Base-by-base conservation (phyloP, 2,888 invertebrate genomes). In the Thereva unica region DNA sequence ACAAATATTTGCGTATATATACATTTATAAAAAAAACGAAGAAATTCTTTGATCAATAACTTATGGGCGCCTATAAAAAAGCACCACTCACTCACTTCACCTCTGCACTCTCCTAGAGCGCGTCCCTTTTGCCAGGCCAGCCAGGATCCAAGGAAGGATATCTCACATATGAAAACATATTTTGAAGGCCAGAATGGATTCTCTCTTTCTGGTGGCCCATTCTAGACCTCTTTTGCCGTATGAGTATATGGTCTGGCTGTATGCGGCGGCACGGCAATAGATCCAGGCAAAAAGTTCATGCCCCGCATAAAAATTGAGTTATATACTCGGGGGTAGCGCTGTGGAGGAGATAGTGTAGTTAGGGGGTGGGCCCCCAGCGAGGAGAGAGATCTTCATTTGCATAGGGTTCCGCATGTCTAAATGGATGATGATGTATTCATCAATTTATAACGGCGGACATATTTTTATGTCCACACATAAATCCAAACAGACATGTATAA, bases 351-450 rank as follows among this genome's bases (percentile, higher is more conserved):
- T 23, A 23, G 23, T 23, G 49, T 59, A 47, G 59, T 59, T 59
- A 49, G 37, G 59, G 59, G 59, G 47, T n/a, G 47, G 49, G 59
- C 1, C 1, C 1, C 23, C 2, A 23, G 23, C 23, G 23, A 23
- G 23, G 23, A 1, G 23, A 1, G 23, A 23, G 47, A 59, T 59
- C 59, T 59, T 59, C 59, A 59, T 59, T 59, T 59, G 12, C 47
- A 59, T 59, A 49, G 45, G 59, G 34, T 44, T 42, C 23, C 59
- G n/a, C 10, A 5, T 23, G 59, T 45, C 59, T 47, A 63, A 63
- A 63, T 52, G 42, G 52, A 52, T 53, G 63, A 63, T 63, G 63
- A 52, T 63, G 63, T 63, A 63, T 63, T 63, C 63, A 63, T 63
- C 63, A 63, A 63, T 63, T 63, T 63, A 63, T 63, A 42, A 50